These are phyloP conservation scores for Oscheius sp. DNA, from an alignment of 1,140 invertebrate genomes.

Conservation along the genomic window DNA sequence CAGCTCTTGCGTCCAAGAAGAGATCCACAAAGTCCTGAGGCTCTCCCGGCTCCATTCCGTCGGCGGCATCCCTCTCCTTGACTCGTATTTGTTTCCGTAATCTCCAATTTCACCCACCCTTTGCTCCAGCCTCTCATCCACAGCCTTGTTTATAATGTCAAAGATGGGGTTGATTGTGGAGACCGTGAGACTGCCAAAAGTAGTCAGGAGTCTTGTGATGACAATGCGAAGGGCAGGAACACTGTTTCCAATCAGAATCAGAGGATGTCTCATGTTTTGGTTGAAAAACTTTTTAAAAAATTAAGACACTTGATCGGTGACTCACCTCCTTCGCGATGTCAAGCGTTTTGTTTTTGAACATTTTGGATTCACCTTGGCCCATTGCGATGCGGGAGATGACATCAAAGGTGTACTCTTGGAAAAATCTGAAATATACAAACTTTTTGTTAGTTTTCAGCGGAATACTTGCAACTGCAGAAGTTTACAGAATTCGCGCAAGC, in stretches of 20 bases:
- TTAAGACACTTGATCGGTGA: slow-evolving; percentile 12
- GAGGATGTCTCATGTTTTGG: not conserved
- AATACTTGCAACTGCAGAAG: too few species aligned
- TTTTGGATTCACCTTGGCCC: slow-evolving; percentile 18
- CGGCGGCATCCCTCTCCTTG: not conserved
- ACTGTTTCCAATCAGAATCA: not conserved
- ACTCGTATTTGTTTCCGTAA: not conserved
- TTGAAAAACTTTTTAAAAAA: not conserved
- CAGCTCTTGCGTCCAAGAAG: slow-evolving; percentile 16
- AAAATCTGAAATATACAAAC: too few species aligned
- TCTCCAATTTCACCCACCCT: not conserved
- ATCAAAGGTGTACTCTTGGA: slow-evolving; percentile 36
- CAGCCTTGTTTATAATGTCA: not conserved
- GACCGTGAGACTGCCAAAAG: not conserved
- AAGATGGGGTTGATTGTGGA: not conserved
- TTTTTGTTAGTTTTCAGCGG: too few species aligned
- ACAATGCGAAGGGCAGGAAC: not conserved
- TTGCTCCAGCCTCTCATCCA: not conserved
- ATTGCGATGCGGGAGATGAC: slow-evolving; percentile 30
- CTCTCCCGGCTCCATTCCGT: slow-evolving; percentile 22
- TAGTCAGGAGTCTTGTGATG: not conserved
- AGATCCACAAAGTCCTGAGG: slow-evolving; percentile 27
- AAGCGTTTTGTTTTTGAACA: slow-evolving; percentile 22
- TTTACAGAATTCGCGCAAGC: too few species aligned
- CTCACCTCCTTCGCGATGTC: not conserved